Percentiles rank a stretch among this genome's conserved stretches.
Evolutionary conservation across 2,797 vertebrate species (phyloP).

Genomic region (Cottoperca gobio): DNA sequence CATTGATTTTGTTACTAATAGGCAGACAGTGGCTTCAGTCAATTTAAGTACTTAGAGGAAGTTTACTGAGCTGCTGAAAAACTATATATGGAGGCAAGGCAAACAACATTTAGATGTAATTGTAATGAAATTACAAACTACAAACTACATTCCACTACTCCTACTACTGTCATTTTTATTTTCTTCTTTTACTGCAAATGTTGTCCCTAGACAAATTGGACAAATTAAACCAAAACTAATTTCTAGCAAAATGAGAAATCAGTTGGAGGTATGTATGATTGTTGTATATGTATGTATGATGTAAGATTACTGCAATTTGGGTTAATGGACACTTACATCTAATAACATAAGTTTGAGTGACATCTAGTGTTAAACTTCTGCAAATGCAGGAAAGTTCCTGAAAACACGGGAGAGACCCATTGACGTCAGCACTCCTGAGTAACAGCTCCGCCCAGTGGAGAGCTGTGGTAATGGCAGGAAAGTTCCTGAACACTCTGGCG

Average conservation of each 20-base stretch:
- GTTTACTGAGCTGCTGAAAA: conserved; percentile 15
- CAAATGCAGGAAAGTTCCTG: conserved; percentile 1
- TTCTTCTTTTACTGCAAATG: background rate
- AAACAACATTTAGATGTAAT: background rate
- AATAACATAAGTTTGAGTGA: background rate
- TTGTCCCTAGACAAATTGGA: background rate
- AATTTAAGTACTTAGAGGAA: conserved; percentile 1
- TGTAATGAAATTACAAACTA: background rate
- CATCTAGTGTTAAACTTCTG: conserved; percentile 1
- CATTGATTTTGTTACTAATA: conserved; percentile 54
- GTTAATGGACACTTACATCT: too few species aligned
- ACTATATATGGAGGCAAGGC: conserved; percentile 2
- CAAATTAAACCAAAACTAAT: background rate
- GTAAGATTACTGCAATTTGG: background rate
- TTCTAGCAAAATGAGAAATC: background rate
- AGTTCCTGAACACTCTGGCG: background rate
- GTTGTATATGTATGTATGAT: too few species aligned
- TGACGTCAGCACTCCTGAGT: background rate
- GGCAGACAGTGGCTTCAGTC: conserved; percentile 45
- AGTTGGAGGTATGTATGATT: background rate
- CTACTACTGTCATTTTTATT: background rate
- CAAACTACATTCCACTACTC: background rate
- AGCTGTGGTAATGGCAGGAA: conserved; percentile 15
- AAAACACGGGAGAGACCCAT: background rate
- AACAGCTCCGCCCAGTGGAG: conserved; percentile 29